Conservation (phyloP, 1,140 invertebrate genomes). For the Drosophila sp. region DNA sequence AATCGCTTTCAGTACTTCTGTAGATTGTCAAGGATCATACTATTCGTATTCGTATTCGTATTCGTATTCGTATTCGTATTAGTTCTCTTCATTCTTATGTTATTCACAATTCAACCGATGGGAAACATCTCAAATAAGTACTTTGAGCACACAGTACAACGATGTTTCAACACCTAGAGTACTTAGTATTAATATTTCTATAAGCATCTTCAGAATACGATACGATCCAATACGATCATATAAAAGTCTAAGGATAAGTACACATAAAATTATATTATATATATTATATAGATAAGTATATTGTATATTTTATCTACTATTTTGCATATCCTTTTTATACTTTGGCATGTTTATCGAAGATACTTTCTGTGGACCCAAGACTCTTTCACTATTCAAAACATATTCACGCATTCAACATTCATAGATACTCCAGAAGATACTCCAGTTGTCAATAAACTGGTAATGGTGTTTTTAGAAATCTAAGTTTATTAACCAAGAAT, state of each 20-base stretch:
- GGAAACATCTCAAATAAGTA: constrained; percentile 23
- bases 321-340: constrained; percentile 18
- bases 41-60: background rate
- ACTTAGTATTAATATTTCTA: constrained; percentile 25
- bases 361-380: constrained; percentile 11
- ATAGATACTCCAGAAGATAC: constrained; percentile 2
- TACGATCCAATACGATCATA: background rate
- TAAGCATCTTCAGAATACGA: constrained; percentile 15
- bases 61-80: constrained; percentile 11
- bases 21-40: constrained; percentile 35
- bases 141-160: constrained; percentile 49
- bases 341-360: constrained; percentile 41
- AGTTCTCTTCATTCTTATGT: constrained; percentile 6
- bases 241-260: constrained; percentile 17
- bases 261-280: constrained; percentile 9
- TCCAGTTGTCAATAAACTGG: background rate
- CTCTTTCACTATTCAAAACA: constrained; percentile 8
- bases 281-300: constrained; percentile 29
- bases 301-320: constrained; percentile 10
- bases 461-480: background rate
- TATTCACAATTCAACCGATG: constrained; percentile 15
- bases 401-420: constrained; percentile 12
- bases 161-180: constrained; percentile 30
- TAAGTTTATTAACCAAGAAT: background rate
- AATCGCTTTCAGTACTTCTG: constrained; percentile 42